Conservation (phyloP, 2,113 vertebrate species). For the Fukomys damarensis region DNA sequence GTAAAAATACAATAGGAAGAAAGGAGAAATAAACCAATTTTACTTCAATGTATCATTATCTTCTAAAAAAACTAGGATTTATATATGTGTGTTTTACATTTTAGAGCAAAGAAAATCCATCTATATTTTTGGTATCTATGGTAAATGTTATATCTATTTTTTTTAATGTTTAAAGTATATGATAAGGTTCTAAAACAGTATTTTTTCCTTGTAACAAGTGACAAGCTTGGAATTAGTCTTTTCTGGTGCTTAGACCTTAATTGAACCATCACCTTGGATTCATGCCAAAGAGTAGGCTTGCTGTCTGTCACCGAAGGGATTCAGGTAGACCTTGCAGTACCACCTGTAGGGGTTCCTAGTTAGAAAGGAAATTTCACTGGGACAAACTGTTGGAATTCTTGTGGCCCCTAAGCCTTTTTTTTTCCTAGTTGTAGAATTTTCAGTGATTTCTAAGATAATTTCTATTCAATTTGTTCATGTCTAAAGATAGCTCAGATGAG, state of each 20-base stretch:
- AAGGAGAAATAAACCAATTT: neutral
- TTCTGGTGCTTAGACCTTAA: neutral
- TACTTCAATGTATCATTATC: neutral
- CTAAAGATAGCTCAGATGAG: neutral
- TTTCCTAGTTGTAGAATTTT: slow-evolving; percentile 59
- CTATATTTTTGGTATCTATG: neutral
- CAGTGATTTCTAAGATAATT: slow-evolving; percentile 63
- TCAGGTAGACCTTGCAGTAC: neutral
- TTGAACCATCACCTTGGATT: neutral
- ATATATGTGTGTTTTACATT: neutral
- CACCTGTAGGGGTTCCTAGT: neutral
- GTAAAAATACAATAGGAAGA: neutral
- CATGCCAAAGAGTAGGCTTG: neutral
- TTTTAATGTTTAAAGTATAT: neutral
- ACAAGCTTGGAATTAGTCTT: neutral
- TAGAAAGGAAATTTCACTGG: slow-evolving; percentile 33
- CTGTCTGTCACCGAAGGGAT: neutral
- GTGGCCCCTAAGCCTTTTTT: neutral
- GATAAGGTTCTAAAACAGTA: neutral
- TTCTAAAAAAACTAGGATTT: neutral
- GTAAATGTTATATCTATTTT: neutral
- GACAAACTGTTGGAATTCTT: neutral
- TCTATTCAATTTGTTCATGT: slow-evolving; percentile 52
- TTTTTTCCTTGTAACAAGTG: neutral
- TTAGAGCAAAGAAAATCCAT: neutral